These are phyloP conservation scores for Sinelater perroti DNA, from an alignment of 2,888 invertebrate genomes.

Conservation along the genomic window DNA sequence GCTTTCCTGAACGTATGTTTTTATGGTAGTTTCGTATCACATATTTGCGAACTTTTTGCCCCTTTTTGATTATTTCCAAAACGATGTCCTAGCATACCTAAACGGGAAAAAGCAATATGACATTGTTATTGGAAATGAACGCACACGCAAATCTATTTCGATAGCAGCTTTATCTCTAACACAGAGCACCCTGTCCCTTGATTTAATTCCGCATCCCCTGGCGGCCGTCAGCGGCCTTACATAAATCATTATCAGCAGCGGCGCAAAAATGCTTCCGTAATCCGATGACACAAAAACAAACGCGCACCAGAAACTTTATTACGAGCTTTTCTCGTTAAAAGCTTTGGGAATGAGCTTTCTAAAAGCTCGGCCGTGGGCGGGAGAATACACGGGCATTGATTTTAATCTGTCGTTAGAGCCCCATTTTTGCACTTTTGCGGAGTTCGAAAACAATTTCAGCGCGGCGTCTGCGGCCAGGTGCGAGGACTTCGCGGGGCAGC, in stretches of 20 bases:
- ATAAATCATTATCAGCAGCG: constrained; percentile 8
- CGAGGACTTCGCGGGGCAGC: not conserved
- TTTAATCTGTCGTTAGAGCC: constrained; percentile 27
- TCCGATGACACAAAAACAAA: constrained; percentile 19
- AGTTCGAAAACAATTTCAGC: constrained; percentile 10
- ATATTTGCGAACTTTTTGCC: too few species aligned
- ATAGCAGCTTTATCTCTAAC: too few species aligned
- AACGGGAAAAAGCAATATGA: too few species aligned
- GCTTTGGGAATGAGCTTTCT: constrained; percentile 29
- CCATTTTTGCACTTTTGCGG: not conserved
- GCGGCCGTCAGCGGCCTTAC: not conserved
- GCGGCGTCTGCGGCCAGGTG: constrained; percentile 8
- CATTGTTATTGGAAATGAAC: too few species aligned
- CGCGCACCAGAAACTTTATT: constrained; percentile 30
- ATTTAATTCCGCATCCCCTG: too few species aligned
- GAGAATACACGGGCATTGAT: constrained; percentile 27
- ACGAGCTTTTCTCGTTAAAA: constrained; percentile 32
- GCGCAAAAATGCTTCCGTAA: constrained; percentile 11
- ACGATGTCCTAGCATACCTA: too few species aligned
- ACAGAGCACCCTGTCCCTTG: too few species aligned
- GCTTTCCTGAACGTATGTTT: too few species aligned
- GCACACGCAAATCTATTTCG: too few species aligned
- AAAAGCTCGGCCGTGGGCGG: constrained; percentile 27
- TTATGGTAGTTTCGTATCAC: too few species aligned
- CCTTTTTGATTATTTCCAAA: too few species aligned